A percentile compares a stretch with the other conserved stretches of the same genome.
phyloP scores from a whole-genome alignment of 30 jellyfish, hydroid and myxozoan species.

The Cassiopea andromeda region DNA sequence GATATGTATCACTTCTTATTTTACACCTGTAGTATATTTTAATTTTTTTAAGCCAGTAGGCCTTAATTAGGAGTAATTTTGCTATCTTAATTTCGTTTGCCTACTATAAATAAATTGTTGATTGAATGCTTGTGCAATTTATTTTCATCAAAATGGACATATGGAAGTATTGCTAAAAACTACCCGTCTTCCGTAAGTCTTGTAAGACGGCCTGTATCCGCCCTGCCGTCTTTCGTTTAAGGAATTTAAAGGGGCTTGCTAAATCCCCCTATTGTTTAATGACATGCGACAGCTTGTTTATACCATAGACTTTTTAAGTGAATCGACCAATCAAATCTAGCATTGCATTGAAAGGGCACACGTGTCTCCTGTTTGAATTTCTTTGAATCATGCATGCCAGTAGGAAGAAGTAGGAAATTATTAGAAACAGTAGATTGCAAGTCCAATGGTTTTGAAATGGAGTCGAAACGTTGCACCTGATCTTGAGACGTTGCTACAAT shows the following conservation, averaged over 20 bases:
- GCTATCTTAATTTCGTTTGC: too few species aligned
- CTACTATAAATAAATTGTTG: too few species aligned
- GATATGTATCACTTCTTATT: too few species aligned
- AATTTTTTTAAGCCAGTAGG: too few species aligned
- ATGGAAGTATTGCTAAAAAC: too few species aligned
- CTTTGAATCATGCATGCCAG: not conserved
- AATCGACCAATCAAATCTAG: slow-evolving; percentile 6
- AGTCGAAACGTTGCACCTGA: not conserved
- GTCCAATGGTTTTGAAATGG: not conserved
- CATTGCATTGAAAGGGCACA: slow-evolving; percentile 14
- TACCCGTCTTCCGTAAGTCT: too few species aligned
- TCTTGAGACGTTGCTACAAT: not conserved
- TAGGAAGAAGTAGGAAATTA: not conserved
- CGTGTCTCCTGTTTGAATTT: slow-evolving; percentile 4
- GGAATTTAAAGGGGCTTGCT: not conserved
- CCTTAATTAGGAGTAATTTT: too few species aligned
- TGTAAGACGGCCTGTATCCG: too few species aligned
- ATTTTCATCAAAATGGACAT: too few species aligned
- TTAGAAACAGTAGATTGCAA: not conserved
- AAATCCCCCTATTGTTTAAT: not conserved
- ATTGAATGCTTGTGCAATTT: too few species aligned
- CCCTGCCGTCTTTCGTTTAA: not conserved
- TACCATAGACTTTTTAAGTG: not conserved
- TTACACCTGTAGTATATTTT: too few species aligned
- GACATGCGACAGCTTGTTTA: slow-evolving; percentile 13